Base-by-base conservation (phyloP, 2,113 vertebrate species). In the Xenopus laevis region DNA sequence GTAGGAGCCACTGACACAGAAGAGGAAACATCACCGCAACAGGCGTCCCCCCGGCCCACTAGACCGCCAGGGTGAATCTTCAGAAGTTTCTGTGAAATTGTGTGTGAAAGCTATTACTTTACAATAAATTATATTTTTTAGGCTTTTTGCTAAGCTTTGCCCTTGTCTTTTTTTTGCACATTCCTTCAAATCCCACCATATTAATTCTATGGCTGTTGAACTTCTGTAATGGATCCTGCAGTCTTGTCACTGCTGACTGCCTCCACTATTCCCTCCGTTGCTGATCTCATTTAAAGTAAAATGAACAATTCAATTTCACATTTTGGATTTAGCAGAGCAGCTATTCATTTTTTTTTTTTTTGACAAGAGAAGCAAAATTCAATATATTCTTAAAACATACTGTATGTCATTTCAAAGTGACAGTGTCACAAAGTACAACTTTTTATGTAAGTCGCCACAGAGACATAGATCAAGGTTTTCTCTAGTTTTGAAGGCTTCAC, bases 301-400 rank as follows among this genome's bases (percentile, higher is more conserved):
- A 77, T 70, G 74, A 70, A 77, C 74, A 77, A 77, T 77, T 70
- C 74, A 70, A 77, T 77, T 77, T 77, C 74, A 64, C 63, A 70
- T 77, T 50, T 64, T 77, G 67, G 74, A 77, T 77, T 77, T 77
- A 70, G 60, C 67, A 70, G 74, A 64, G 69, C 67, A 77, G 66
- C 63, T 77, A 70, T 77, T 68, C 74, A 63, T 70, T 77, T 70
- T 77, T 77, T 76, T 66, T 70, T 69, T 77, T 74, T 50, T 77
- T 27, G 74, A 77, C 67, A 77, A 61, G 60, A 27, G 23, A 27
- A 27, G 2, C 23, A 27, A 27, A 27, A 70, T 77, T 55, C 67
- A 77, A 77, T 77, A 69, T 77, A 64, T 64, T 13, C 66, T 57
- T 17, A 61, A 50, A 64, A 47, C 27, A 46, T 59, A 57, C 59